Evolutionary conservation across 92 coral and sea anemone species (phyloP).

Genomic region (Porites rus): DNA sequence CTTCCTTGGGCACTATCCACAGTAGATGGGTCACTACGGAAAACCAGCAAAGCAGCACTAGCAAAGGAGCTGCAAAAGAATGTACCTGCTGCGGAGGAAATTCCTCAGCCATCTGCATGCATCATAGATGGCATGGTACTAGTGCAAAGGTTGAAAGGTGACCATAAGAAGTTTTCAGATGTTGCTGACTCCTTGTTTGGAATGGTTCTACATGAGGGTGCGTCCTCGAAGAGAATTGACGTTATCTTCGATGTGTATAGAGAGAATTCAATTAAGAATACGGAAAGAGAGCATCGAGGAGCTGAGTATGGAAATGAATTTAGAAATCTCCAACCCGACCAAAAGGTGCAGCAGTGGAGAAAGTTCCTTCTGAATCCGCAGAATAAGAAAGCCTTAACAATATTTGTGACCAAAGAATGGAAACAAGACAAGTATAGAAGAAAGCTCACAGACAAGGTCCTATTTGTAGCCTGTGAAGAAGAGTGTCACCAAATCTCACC

Average conservation of each 20-base stretch:
- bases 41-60: conserved; percentile 5
- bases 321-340: conserved; percentile 40
- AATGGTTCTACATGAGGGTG: conserved; percentile 43
- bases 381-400: conserved; percentile 63
- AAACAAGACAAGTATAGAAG: conserved; percentile 17
- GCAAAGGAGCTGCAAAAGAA: conserved; percentile 50
- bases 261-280: conserved; percentile 62
- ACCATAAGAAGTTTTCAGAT: conserved; percentile 52
- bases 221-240: conserved; percentile 49
- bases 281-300: conserved; percentile 57
- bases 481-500: conserved; percentile 54
- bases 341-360: conserved; percentile 49
- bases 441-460: conserved; percentile 36
- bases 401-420: conserved; percentile 62
- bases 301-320: conserved; percentile 47
- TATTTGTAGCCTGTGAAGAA: conserved; percentile 53
- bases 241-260: conserved; percentile 58
- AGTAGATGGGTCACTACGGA: conserved; percentile 51
- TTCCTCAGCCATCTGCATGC: conserved; percentile 65
- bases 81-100: conserved; percentile 37
- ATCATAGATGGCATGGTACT: conserved; percentile 76
- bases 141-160: conserved; percentile 69
- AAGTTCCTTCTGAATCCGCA: conserved; percentile 45
- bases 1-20: conserved; percentile 70
- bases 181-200: conserved; percentile 43